These are phyloP conservation scores for Podarcis lilfordi DNA, from an alignment of 2,797 vertebrate genomes.

Conservation along the genomic window DNA sequence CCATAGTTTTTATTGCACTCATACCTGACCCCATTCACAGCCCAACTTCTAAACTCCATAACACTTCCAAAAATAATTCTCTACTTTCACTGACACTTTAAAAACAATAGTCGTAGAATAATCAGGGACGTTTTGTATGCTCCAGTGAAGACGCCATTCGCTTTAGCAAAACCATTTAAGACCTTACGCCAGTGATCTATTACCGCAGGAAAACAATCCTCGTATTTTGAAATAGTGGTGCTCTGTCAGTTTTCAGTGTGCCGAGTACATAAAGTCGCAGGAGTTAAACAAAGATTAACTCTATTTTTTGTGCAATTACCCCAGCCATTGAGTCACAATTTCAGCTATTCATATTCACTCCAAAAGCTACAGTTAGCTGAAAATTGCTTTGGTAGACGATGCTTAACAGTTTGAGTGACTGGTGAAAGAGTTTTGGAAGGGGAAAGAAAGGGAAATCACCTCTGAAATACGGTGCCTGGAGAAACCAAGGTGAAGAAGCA, in stretches of 20 bases:
- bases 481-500: not conserved
- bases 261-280: constrained; percentile 44
- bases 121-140: constrained; percentile 50
- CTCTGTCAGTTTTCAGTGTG: constrained; percentile 55
- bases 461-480: not conserved
- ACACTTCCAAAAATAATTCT: not conserved
- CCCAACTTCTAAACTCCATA: no score
- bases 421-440: constrained; percentile 1
- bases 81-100: no score
- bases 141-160: constrained; percentile 28
- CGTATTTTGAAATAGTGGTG: constrained; percentile 53
- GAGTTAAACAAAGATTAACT: constrained; percentile 75
- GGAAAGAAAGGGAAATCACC: not conserved
- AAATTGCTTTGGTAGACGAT: constrained; percentile 39
- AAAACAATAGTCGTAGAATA: not conserved
- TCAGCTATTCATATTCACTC: constrained; percentile 46
- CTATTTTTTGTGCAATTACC: constrained; percentile 59
- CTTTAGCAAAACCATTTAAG: constrained; percentile 48
- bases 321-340: constrained; percentile 55
- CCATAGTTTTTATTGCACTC: no score
- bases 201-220: constrained; percentile 69
- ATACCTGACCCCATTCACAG: no score
- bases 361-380: constrained; percentile 57
- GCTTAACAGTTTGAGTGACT: constrained; percentile 36
- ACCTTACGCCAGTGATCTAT: constrained; percentile 62